Base-by-base conservation (phyloP, 1,140 invertebrate species). In the Notospermus geniculatus region DNA sequence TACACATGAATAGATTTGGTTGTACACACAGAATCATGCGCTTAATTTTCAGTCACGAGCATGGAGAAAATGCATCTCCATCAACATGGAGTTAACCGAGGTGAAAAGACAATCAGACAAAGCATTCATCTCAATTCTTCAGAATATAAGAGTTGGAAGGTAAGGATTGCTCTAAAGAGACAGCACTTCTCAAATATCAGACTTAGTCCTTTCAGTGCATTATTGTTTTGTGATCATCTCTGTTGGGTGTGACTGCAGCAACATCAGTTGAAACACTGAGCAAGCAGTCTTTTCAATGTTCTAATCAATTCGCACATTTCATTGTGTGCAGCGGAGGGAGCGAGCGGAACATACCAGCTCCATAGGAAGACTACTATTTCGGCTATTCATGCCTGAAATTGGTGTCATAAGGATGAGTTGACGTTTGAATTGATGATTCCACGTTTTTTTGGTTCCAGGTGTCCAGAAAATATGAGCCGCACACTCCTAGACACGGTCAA, bases 41-140 rank as follows among this genome's bases (percentile, higher is more conserved):
- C 43, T 57, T 64, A 60, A 52, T 52, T 70, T 75, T 19, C 62
- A 83, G 83, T 90, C 89, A 19, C 76, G 84, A 28, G 87, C 89
- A 0, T 97, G 95, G 95, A 84, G 87, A 17, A 87, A 86, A 61
- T 93, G 90, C 75, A 85, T 93, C 15, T 83, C 90, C 52, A 75
- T 85, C 1, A 90, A 87, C 66, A 91, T 89, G 77, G 91, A 96
- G 78, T 78, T 97, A 15, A 88, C 86, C 64, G 85, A 87, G 69
- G 92, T 97, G 0, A 89, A 93, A 74, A 84, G 95, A 66, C 95
- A 97, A 79, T 71, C 72, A 28, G 90, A 87, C 78, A 80, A 86
- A n/a, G 82, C 86, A 59, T 97, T 97, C 79, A 86, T 97, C 0
- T 82, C 88, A n/a, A 89, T 98, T 63, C 82, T 98, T 11, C 92